Evolutionary conservation across 2,888 invertebrate species (phyloP).

Genomic region (Halictus quadricinctus): DNA sequence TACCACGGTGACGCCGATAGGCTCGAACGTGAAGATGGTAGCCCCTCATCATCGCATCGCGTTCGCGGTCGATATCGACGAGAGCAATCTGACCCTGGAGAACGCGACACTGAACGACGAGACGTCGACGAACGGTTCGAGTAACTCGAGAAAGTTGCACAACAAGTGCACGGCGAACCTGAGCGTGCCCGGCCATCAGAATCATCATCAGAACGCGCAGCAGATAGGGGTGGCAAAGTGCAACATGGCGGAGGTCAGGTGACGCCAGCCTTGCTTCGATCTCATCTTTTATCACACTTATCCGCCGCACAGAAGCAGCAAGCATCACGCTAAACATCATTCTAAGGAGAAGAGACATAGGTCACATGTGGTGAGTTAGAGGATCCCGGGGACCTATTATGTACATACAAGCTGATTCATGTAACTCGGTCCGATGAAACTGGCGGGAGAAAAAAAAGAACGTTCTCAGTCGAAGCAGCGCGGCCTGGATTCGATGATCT

Average conservation of each 20-base stretch:
- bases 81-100: slow-evolving; percentile 58
- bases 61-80: slow-evolving; percentile 71
- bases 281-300: slow-evolving; percentile 81
- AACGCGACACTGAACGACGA: slow-evolving; percentile 48
- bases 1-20: slow-evolving; percentile 80
- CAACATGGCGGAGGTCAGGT: slow-evolving; percentile 76
- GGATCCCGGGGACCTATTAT: slow-evolving; percentile 14
- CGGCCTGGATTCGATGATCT: no score
- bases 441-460: no score
- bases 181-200: slow-evolving; percentile 54
- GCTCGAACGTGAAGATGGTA: slow-evolving; percentile 73
- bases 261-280: slow-evolving; percentile 81
- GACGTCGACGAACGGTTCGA: slow-evolving; percentile 40
- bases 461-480: no score
- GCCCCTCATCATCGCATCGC: slow-evolving; percentile 71
- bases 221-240: slow-evolving; percentile 67
- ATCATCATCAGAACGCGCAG: slow-evolving; percentile 60
- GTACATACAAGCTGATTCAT: neutral
- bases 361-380: slow-evolving; percentile 78
- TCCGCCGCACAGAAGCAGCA: slow-evolving; percentile 79
- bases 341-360: slow-evolving; percentile 79
- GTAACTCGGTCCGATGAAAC: neutral
- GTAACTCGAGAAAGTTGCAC: slow-evolving; percentile 46
- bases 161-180: slow-evolving; percentile 48
- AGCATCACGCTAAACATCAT: slow-evolving; percentile 79